A percentile compares a stretch with the other conserved stretches of the same genome.
Conservation (phyloP, 2,888 invertebrate species). For the Plagiodera versicolora region DNA sequence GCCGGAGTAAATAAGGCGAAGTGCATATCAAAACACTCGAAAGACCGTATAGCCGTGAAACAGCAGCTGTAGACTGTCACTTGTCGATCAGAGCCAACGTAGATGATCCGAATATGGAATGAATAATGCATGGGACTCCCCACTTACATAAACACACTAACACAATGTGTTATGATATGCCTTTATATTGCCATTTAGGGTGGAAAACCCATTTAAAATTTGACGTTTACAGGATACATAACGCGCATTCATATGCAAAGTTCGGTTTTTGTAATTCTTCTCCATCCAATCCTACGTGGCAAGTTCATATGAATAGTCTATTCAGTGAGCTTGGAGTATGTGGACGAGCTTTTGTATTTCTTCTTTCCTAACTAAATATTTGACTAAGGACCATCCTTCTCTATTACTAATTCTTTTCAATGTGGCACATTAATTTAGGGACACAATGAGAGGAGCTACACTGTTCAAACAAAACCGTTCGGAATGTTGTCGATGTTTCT, state of each 20-base stretch:
- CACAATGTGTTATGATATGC: slow-evolving; percentile 51
- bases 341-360: slow-evolving; percentile 38
- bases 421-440: slow-evolving; percentile 29
- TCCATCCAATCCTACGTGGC: slow-evolving; percentile 28
- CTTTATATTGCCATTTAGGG: slow-evolving; percentile 54
- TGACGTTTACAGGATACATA: slow-evolving; percentile 54
- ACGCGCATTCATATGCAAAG: slow-evolving; percentile 52
- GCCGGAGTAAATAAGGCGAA: slow-evolving; percentile 30
- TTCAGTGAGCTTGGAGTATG: slow-evolving; percentile 28
- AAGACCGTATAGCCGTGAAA: slow-evolving; percentile 50
- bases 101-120: slow-evolving; percentile 51
- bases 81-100: slow-evolving; percentile 52
- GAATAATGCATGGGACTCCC: slow-evolving; percentile 51
- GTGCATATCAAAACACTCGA: slow-evolving; percentile 49
- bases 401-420: slow-evolving; percentile 33
- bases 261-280: slow-evolving; percentile 42
- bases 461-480: slow-evolving; percentile 28
- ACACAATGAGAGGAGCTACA: slow-evolving; percentile 28
- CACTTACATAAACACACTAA: slow-evolving; percentile 47
- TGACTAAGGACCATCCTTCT: slow-evolving; percentile 36
- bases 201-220: slow-evolving; percentile 54
- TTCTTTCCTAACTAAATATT: slow-evolving; percentile 44
- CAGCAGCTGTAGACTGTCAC: slow-evolving; percentile 56
- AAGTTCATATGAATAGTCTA: slow-evolving; percentile 40
- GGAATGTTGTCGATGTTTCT: slow-evolving; percentile 18